Base-by-base conservation (phyloP, 2,888 invertebrate species). In the Epistrophe eligans region DNA sequence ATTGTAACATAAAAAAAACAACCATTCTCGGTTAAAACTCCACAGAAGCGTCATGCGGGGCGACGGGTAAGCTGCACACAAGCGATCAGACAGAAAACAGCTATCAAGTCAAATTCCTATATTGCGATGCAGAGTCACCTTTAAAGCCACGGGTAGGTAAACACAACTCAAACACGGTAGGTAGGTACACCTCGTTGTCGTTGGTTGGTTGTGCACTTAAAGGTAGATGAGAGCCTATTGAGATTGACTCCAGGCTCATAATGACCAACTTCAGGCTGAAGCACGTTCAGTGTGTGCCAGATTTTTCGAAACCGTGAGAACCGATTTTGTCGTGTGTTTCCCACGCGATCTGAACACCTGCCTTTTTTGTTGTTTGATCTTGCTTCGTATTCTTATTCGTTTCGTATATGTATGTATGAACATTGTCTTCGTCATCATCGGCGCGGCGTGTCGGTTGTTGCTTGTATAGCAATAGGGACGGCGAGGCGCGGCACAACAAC, bases 281-380 rank as follows among this genome's bases (percentile, higher is more conserved):
- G 84, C 84, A 84, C 80, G 84, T 84, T 85, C 77, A 80, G 82
- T 88, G 81, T 89, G 90, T 91, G 90, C 91, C 90, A 91, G 91
- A 91, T 91, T 91, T 88, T 91, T 91, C 90, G 89, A 89, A 91
- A 92, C 91, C 93, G 93, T 92, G 92, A 91, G 93, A 92, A 93
- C 92, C 91, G 91, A 92, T 92, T 91, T 92, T 93, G 92, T 92
- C 92, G 92, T 92, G 92, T 92, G 92, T 92, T 92, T 92, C 92
- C 92, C 92, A 92, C 92, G 92, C 92, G 92, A 93, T 91, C 91
- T 91, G 92, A 92, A 92, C 92, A 92, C 92, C 92, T 92, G 92
- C 93, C 92, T 89, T 89, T 89, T 89, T 88, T 79, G 71, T 45
- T 76, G 64, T 58, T 74, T 77, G 43, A 35, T 76, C 50, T 80